These are phyloP conservation scores for Nicator chloris DNA, from an alignment of 2,113 vertebrate species.

Conservation along the genomic window DNA sequence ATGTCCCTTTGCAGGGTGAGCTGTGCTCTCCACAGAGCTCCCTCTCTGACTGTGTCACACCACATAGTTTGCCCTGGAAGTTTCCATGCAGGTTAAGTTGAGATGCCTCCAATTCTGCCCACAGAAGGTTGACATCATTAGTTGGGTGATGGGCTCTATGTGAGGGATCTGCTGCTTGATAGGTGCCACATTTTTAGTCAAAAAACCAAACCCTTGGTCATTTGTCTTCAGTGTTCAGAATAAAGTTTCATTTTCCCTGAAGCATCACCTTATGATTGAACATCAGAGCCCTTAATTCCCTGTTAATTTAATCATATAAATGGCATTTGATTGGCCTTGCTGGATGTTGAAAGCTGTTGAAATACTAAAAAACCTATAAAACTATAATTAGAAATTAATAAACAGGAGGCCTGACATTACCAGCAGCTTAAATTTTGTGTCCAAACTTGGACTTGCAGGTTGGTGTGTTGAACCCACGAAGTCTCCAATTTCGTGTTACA, in stretches of 20 bases:
- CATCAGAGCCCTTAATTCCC: neutral
- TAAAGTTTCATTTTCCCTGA: neutral
- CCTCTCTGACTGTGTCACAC: neutral
- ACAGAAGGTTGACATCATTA: neutral
- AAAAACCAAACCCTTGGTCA: neutral
- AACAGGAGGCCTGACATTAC: neutral
- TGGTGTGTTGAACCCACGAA: neutral
- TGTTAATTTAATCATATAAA: neutral
- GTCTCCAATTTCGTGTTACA: neutral
- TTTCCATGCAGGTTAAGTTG: constrained; percentile 19
- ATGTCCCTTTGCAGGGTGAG: neutral
- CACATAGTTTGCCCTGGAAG: constrained; percentile 2
- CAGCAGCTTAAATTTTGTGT: neutral
- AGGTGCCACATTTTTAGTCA: neutral
- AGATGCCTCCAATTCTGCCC: neutral
- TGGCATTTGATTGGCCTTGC: neutral
- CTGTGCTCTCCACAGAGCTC: neutral
- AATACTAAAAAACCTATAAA: neutral
- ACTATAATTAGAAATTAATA: neutral
- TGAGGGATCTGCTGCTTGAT: neutral
- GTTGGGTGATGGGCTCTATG: neutral
- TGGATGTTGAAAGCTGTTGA: neutral
- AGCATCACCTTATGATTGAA: neutral
- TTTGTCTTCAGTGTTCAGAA: neutral
- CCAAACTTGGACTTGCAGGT: rapidly evolving